Evolutionary conservation across 2,797 vertebrate species (phyloP).

Genomic region (Chromobotia macracanthus): DNA sequence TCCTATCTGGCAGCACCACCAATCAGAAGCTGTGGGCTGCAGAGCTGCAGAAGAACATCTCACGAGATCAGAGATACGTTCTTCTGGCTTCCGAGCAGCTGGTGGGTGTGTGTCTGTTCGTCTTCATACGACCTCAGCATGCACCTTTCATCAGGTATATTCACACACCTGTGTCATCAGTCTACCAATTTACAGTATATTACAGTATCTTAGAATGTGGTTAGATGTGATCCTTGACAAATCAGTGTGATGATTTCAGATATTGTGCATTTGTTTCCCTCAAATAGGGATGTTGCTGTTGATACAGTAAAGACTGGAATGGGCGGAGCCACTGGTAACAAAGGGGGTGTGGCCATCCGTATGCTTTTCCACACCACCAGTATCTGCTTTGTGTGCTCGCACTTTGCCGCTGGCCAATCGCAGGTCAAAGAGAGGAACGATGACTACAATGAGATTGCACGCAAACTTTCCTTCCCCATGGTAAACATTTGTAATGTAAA

Average conservation of each 20-base stretch:
- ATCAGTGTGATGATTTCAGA: too few relatives aligned
- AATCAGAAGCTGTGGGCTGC: constrained; percentile 99
- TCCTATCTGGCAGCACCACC: constrained; percentile 83
- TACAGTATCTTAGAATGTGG: too few relatives aligned
- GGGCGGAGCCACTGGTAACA: constrained; percentile 98
- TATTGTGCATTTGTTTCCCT: neutral
- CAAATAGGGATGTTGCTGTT: constrained; percentile 90
- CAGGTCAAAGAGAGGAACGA: constrained; percentile 98
- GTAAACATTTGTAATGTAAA: constrained; percentile 69
- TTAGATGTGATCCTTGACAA: too few relatives aligned
- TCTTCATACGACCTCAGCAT: constrained; percentile 96
- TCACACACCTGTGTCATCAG: neutral
- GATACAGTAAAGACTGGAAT: constrained; percentile 99
- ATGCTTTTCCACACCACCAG: constrained; percentile 97
- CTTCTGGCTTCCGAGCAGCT: constrained; percentile 96
- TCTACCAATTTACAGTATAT: neutral
- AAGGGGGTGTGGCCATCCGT: constrained; percentile 95
- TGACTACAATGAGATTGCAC: constrained; percentile 93
- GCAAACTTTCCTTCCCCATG: constrained; percentile 95
- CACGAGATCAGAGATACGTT: constrained; percentile 94
- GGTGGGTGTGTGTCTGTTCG: constrained; percentile 96
- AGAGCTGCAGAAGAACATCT: constrained; percentile 96
- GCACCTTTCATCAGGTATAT: constrained; percentile 90
- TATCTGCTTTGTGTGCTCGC: constrained; percentile 97
- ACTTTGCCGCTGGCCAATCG: constrained; percentile 97